phyloP scores from a whole-genome alignment of 1,140 invertebrate species.

The Formica selysi region DNA sequence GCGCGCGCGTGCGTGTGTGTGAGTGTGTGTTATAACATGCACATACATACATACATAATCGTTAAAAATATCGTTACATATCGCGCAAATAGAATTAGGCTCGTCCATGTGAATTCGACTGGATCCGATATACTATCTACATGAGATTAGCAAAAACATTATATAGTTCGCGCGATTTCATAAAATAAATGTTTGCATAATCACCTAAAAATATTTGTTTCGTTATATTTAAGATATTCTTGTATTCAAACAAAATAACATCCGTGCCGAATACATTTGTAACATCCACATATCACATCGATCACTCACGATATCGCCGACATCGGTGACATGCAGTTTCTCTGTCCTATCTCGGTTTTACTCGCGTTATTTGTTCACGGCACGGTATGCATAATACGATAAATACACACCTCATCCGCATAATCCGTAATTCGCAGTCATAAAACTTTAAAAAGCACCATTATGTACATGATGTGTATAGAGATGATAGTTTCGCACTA shows the following conservation, averaged over 20 bases:
- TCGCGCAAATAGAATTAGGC: conserved; percentile 28
- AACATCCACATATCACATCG: not conserved
- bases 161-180: not conserved
- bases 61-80: conserved; percentile 14
- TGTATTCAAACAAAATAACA: not conserved
- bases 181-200: conserved; percentile 22
- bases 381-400: not conserved
- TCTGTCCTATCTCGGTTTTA: too few species aligned
- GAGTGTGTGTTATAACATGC: not conserved
- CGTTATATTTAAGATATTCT: not conserved
- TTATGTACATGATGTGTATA: conserved; percentile 69
- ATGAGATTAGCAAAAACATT: conserved; percentile 7
- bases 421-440: conserved; percentile 21
- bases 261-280: not conserved
- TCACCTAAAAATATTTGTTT: not conserved
- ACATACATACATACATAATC: not conserved
- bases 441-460: conserved; percentile 62
- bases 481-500: conserved; percentile 40
- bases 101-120: not conserved
- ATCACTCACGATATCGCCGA: not conserved
- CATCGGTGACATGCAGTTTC: not conserved
- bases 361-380: not conserved
- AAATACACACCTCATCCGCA: conserved; percentile 39
- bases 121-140: conserved; percentile 37
- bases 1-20: too few species aligned